Conservation (phyloP, 2,888 invertebrate genomes). For the Drosophila monieri region DNA sequence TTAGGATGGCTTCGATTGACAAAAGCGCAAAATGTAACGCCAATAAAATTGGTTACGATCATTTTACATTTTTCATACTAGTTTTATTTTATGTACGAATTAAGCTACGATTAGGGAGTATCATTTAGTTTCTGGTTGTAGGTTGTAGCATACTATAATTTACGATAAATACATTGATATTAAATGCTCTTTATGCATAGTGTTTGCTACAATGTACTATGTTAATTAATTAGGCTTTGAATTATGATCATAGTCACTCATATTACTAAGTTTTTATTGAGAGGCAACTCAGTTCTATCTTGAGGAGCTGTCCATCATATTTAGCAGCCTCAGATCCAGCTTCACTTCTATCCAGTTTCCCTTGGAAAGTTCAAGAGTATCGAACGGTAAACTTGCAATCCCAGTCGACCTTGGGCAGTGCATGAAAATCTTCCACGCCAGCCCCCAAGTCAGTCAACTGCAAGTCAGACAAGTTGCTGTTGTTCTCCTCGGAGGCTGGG, state of each 20-base stretch:
- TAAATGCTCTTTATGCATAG: no score
- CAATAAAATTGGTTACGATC: not conserved
- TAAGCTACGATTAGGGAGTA: not conserved
- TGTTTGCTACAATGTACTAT: no score
- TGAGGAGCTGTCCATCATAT: no score
- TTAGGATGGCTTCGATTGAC: not conserved
- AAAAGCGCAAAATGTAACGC: not conserved
- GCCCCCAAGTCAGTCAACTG: slow-evolving; percentile 59
- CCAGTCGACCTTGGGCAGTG: slow-evolving; percentile 60
- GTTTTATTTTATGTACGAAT: not conserved
- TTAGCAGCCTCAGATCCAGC: not conserved
- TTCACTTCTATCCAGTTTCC: not conserved
- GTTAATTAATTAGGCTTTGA: no score
- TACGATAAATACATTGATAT: no score
- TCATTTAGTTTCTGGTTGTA: not conserved
- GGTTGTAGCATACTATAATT: no score
- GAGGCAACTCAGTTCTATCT: no score
- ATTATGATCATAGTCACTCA: no score
- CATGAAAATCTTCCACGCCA: slow-evolving; percentile 60
- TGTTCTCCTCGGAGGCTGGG: slow-evolving; percentile 35
- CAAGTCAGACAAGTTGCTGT: slow-evolving; percentile 28
- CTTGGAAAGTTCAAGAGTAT: slow-evolving; percentile 33
- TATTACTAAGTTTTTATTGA: no score
- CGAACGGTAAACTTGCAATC: slow-evolving; percentile 32
- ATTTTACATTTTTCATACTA: no score